Percentiles rank a stretch among this genome's conserved stretches.
Conservation (phyloP, 2,888 invertebrate genomes). For the Anaspis maculata region DNA sequence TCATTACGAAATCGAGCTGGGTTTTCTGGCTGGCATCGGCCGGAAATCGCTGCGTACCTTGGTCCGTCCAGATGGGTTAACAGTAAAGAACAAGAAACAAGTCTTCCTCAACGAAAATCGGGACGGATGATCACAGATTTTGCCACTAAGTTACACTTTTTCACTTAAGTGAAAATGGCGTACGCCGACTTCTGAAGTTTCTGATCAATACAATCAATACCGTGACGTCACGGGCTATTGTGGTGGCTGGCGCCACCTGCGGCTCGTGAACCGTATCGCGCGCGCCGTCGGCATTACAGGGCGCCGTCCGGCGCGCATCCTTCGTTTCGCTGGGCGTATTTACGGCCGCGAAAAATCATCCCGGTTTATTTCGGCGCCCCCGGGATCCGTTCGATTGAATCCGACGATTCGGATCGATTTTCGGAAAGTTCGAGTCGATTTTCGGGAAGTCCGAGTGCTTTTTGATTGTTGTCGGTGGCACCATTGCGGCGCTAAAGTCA, state of each 20-base stretch:
- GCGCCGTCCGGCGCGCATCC: too few relatives aligned
- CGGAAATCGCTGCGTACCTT: conserved; percentile 52
- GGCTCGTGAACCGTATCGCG: conserved; percentile 7
- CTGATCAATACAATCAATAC: conserved; percentile 42
- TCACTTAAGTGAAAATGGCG: conserved; percentile 45
- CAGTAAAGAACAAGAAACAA: conserved; percentile 41
- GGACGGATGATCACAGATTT: conserved; percentile 44
- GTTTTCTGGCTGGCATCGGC: too few relatives aligned
- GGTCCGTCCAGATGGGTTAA: conserved; percentile 71
- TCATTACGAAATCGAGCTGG: conserved; percentile 32
- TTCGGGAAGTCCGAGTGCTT: too few relatives aligned
- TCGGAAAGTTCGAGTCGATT: too few relatives aligned
- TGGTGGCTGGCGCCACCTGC: conserved; percentile 28
- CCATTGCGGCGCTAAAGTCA: too few relatives aligned
- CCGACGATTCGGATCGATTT: too few relatives aligned
- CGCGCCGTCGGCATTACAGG: too few relatives aligned
- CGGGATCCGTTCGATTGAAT: too few relatives aligned
- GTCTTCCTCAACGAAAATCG: conserved; percentile 34
- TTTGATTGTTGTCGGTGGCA: too few relatives aligned
- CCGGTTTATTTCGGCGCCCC: too few relatives aligned
- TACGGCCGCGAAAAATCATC: too few relatives aligned
- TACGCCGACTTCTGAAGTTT: conserved; percentile 41
- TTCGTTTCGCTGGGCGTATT: too few relatives aligned
- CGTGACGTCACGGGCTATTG: conserved; percentile 36
- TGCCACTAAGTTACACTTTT: conserved; percentile 36